Evolutionary conservation across 2,113 vertebrate genomes (phyloP).

Genomic region (Gymnobelideus leadbeateri): DNA sequence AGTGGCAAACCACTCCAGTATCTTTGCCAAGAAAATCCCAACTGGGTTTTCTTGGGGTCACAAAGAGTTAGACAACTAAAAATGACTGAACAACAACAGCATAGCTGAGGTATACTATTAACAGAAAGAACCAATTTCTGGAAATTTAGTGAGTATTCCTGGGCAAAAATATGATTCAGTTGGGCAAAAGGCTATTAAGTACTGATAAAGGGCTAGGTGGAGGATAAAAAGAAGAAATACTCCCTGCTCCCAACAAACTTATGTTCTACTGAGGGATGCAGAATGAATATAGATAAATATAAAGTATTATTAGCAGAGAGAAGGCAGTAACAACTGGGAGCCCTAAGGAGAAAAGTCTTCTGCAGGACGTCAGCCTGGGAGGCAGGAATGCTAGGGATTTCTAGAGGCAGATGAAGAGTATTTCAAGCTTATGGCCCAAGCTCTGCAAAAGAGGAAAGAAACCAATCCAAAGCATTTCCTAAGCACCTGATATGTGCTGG

Average conservation of each 20-base stretch:
- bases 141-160: not conserved
- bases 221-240: not conserved
- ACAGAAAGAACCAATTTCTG: too few species aligned
- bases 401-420: not conserved
- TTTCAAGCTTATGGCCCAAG: not conserved
- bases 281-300: not conserved
- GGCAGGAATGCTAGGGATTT: not conserved
- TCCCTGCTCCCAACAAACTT: not conserved
- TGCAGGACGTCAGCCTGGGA: not conserved
- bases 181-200: not conserved
- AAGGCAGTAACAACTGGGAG: not conserved
- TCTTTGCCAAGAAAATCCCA: too few species aligned
- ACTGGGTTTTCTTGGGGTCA: too few species aligned
- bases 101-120: too few species aligned
- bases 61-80: too few species aligned
- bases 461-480: not conserved
- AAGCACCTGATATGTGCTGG: not conserved
- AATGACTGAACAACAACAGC: too few species aligned
- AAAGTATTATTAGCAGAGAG: not conserved
- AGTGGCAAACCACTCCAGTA: too few species aligned
- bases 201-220: not conserved
- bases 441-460: not conserved
- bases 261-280: not conserved
- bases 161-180: not conserved
- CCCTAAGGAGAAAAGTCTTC: not conserved